Evolutionary conservation across 2,888 invertebrate species (phyloP), one percentile per base, ranked within the genome.

Genomic region (Zele albiditarsus): DNA sequence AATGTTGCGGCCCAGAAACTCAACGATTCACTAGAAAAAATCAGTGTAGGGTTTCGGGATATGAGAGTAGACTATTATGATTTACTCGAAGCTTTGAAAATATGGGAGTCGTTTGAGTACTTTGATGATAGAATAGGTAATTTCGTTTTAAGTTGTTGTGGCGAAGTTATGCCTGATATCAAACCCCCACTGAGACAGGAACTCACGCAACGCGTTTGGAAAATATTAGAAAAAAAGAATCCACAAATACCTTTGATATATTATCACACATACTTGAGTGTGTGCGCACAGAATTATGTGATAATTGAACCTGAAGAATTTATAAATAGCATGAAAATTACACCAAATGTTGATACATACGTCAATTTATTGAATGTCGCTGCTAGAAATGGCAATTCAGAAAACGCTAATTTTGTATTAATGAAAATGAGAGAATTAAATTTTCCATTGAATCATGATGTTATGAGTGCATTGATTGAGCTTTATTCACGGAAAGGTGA

Each of bases 391-490:
- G 94, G 93, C 16, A 91, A 94, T 81, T 84, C 92, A 23, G 90
- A 91, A 42, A 91, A 92, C 82, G 91, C 92, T 0, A 88, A 90
- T 16, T 91, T 91, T 81, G 89, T 94, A 6, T 88, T 94, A 72
- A 89, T 91, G 1, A 91, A 91, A 65, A 94, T 94, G 92, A 93
- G 93, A 80, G 83, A 90, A 0, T 87, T 89, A 23, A 89, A 89
- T 0, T 86, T 92, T 62, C 87, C 92, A 0, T 89, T 92, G 0
- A 92, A 91, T n/a, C 92, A 93, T 81, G 89, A 87, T 74, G 89
- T 92, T 25, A 93, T 93, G 71, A 92, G 92, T 81, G 90, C 91
- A 0, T 88, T 95, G 0, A 91, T 94, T 12, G 84, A 93, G 72
- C 92, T 92, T 14, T 92, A 94, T 85, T 85, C 85, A 0, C 83